These are phyloP conservation scores for Anthrax anthrax DNA, from an alignment of 2,888 invertebrate species.

Conservation along the genomic window DNA sequence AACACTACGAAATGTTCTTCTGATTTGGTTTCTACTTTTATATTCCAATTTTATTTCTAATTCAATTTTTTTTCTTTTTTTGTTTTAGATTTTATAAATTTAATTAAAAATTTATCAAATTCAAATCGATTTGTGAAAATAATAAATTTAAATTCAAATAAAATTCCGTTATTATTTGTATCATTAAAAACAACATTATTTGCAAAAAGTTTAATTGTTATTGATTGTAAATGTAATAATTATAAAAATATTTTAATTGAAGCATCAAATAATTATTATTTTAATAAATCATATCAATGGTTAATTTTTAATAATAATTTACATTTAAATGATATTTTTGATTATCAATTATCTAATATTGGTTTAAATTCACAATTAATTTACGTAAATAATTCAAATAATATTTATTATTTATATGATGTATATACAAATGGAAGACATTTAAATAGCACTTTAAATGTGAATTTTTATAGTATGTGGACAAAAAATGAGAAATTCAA, in stretches of 20 bases:
- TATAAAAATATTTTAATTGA: neutral
- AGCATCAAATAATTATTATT: conserved; percentile 19
- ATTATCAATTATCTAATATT: conserved; percentile 9
- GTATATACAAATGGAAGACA: conserved; percentile 28
- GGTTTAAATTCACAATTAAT: conserved; percentile 28
- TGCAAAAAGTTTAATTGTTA: conserved; percentile 2
- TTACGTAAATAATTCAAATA: conserved; percentile 16
- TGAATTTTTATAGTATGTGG: conserved; percentile 15
- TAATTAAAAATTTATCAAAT: neutral
- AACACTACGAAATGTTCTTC: too few species aligned
- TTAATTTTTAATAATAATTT: conserved; percentile 18
- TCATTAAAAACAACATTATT: neutral
- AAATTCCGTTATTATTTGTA: neutral
- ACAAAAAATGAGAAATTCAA: conserved; percentile 7
- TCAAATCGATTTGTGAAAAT: neutral
- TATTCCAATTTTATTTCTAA: too few species aligned
- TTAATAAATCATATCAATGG: conserved; percentile 31
- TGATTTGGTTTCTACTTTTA: too few species aligned
- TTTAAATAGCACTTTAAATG: conserved; percentile 18
- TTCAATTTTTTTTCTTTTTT: neutral
- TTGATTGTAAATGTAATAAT: neutral
- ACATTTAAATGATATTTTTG: too few species aligned
- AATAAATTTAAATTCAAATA: neutral
- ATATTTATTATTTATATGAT: conserved; percentile 17
- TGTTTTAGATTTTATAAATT: neutral